Conservation (phyloP, 23 tunicate species). For the Trididemnum clinides region DNA sequence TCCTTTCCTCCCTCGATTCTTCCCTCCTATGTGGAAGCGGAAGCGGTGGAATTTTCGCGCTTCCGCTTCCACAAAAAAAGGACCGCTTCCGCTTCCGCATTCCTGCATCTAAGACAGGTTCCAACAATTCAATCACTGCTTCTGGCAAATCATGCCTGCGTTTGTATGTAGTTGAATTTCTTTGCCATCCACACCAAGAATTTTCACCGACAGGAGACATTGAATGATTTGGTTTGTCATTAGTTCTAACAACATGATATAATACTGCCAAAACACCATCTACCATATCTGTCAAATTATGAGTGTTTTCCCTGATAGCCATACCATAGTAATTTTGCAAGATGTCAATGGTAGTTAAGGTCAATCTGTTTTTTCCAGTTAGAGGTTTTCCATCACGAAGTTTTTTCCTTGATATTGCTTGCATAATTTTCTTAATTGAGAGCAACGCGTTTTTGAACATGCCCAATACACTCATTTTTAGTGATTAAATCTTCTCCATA, state of each 20-base stretch:
- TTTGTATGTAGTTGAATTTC: neutral
- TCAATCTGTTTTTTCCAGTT: neutral
- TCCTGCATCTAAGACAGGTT: neutral
- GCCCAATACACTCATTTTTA: neutral
- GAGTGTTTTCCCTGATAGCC: neutral
- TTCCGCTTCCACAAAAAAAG: too few species aligned
- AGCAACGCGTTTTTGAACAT: neutral
- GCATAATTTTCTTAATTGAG: neutral
- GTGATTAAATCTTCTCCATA: neutral
- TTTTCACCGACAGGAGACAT: neutral
- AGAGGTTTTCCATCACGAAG: neutral
- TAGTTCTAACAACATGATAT: neutral
- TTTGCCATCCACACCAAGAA: constrained; percentile 6
- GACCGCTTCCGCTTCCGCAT: too few species aligned
- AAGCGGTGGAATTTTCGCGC: too few species aligned
- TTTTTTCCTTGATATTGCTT: neutral
- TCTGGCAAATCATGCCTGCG: neutral
- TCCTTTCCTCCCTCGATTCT: too few species aligned
- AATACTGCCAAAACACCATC: neutral
- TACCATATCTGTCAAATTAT: neutral
- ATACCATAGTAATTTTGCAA: constrained; percentile 3
- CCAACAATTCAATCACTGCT: neutral
- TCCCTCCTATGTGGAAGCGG: too few species aligned
- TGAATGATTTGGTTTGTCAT: neutral
- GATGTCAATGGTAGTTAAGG: neutral